phyloP scores from a whole-genome alignment of 1,140 invertebrate genomes.

The Pollicipes pollicipes region DNA sequence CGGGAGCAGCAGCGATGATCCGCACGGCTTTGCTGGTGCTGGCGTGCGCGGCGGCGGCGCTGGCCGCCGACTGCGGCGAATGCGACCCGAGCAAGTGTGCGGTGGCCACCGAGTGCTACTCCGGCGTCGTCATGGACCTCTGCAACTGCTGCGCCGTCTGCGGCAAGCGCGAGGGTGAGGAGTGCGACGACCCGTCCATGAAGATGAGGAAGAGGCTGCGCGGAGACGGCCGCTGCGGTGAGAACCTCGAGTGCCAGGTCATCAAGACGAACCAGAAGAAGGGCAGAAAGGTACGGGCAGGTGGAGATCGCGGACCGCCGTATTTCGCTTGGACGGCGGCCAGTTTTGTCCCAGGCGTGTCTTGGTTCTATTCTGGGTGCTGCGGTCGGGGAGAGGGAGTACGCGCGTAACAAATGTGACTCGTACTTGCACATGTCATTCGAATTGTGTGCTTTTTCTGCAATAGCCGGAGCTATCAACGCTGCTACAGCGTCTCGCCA shows the following conservation, averaged over 20 bases:
- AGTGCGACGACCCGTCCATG: conserved; percentile 33
- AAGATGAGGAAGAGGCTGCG: conserved; percentile 15
- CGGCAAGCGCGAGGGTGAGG: conserved; percentile 28
- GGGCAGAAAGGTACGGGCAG: conserved; percentile 25
- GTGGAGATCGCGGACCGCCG: conserved; percentile 25
- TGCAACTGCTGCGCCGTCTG: conserved; percentile 33
- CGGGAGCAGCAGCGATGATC: background rate
- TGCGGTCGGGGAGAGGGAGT: too few species aligned
- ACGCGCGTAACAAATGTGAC: too few species aligned
- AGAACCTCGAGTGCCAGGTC: conserved; percentile 28
- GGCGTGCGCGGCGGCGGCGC: background rate
- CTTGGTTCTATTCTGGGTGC: too few species aligned
- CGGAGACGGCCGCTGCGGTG: conserved; percentile 29
- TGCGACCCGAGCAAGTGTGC: conserved; percentile 57
- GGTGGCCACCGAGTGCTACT: conserved; percentile 46
- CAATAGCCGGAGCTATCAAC: too few species aligned
- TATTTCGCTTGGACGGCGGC: too few species aligned
- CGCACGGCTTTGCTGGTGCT: background rate
- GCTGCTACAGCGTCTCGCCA: too few species aligned
- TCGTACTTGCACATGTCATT: too few species aligned
- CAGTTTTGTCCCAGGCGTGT: too few species aligned
- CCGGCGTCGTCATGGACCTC: conserved; percentile 71
- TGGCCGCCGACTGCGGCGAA: conserved; percentile 11
- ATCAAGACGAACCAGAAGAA: conserved; percentile 23
- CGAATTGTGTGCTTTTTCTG: too few species aligned